Conservation (phyloP, 2,888 invertebrate species). For the Parapristionchus giblindavisi region DNA sequence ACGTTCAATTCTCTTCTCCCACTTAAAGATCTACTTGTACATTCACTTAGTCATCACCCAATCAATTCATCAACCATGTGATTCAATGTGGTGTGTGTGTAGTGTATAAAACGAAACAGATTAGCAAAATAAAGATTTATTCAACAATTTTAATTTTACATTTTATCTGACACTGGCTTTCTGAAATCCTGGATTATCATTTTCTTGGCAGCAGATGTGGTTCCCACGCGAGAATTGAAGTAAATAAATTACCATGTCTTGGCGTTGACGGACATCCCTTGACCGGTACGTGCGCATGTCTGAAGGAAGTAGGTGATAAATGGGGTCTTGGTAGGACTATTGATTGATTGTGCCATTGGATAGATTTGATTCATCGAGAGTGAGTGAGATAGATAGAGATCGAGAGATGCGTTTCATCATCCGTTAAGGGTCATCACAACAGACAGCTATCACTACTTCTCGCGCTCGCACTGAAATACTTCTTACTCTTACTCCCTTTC, state of each 20-base stretch:
- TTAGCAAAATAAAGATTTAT: slow-evolving; percentile 9
- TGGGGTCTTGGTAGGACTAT: slow-evolving; percentile 20
- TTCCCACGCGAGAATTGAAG: slow-evolving; percentile 6
- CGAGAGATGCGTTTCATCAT: slow-evolving; percentile 26
- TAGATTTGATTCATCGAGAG: slow-evolving; percentile 19
- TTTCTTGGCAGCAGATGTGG: slow-evolving; percentile 32
- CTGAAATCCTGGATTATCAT: slow-evolving; percentile 15
- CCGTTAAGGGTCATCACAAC: too few species aligned
- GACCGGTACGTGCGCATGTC: slow-evolving; percentile 39
- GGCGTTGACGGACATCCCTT: slow-evolving; percentile 35
- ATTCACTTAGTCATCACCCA: slow-evolving; percentile 24
- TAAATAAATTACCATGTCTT: slow-evolving; percentile 15
- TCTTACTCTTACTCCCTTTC: slow-evolving; percentile 9
- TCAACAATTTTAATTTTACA: too few species aligned
- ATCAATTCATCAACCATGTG: neutral
- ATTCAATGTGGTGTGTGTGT: neutral
- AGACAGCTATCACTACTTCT: too few species aligned
- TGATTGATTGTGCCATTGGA: slow-evolving; percentile 14
- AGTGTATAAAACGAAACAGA: slow-evolving; percentile 9
- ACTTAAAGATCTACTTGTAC: slow-evolving; percentile 35
- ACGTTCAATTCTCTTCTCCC: slow-evolving; percentile 44
- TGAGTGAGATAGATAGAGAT: slow-evolving; percentile 15
- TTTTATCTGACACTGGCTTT: slow-evolving; percentile 5
- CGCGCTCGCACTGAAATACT: slow-evolving; percentile 37
- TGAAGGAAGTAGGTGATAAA: slow-evolving; percentile 35